Conservation (phyloP, 2,888 invertebrate species). For the Drosophila atroscutellata region DNA sequence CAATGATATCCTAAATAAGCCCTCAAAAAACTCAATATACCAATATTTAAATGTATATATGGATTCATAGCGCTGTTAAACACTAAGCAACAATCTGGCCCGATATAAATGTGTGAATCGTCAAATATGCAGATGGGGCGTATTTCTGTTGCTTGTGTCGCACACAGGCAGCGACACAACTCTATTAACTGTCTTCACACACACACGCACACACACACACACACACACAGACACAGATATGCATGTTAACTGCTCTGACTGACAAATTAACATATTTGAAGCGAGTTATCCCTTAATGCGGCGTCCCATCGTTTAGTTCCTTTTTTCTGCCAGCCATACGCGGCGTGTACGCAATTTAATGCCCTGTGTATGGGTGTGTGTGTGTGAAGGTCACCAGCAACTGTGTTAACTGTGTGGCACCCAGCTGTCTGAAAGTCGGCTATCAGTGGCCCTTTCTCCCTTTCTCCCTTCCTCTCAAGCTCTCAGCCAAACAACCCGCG, state of each 20-base stretch:
- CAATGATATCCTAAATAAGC: too few species aligned
- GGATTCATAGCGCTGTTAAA: neutral
- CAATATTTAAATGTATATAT: neutral
- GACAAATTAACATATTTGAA: conserved; percentile 72
- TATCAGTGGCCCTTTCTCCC: neutral
- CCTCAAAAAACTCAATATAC: neutral
- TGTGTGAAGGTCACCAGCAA: conserved; percentile 50
- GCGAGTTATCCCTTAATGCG: conserved; percentile 72
- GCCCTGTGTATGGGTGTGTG: conserved; percentile 11
- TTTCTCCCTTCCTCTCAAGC: neutral
- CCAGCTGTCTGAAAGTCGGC: conserved; percentile 48
- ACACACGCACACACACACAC: conserved; percentile 1
- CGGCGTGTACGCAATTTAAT: conserved; percentile 53
- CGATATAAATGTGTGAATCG: conserved; percentile 18
- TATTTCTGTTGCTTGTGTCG: conserved; percentile 26
- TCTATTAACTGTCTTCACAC: conserved; percentile 33
- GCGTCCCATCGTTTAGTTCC: conserved; percentile 42
- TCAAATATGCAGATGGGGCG: conserved; percentile 44
- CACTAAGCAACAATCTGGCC: conserved; percentile 30
- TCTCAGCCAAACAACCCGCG: conserved; percentile 20
- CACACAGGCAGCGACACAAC: conserved; percentile 5
- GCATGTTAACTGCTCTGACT: conserved; percentile 41
- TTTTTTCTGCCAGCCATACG: conserved; percentile 30
- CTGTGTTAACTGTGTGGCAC: conserved; percentile 32
- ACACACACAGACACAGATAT: conserved; percentile 1